Conservation (phyloP, 2,797 vertebrate genomes). For the Notolepis coatsorum region DNA sequence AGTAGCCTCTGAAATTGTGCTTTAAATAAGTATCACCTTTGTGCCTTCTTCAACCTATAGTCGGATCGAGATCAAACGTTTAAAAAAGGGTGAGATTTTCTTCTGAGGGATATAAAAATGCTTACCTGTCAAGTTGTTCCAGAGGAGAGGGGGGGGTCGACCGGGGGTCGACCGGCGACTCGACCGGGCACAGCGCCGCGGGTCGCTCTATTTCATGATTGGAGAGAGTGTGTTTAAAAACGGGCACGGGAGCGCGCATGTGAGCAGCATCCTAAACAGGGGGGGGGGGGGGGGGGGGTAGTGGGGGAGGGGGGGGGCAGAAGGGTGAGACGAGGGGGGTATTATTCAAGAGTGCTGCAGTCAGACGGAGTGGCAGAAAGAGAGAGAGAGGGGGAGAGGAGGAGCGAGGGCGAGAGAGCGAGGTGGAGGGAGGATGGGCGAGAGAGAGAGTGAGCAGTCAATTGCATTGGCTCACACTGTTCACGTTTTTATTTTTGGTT, state of each 20-base stretch:
- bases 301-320: neutral
- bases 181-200: constrained; percentile 35
- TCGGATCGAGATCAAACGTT: too few species aligned
- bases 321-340: constrained; percentile 20
- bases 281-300: constrained; percentile 6
- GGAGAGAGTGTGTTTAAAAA: constrained; percentile 39
- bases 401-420: neutral
- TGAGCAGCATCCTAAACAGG: constrained; percentile 73
- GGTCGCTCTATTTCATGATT: constrained; percentile 30
- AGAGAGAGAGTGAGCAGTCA: too few species aligned
- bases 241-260: constrained; percentile 50
- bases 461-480: too few species aligned
- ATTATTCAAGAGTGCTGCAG: constrained; percentile 71
- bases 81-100: too few species aligned
- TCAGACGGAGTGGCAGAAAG: constrained; percentile 40
- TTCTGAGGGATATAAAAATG: too few species aligned
- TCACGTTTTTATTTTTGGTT: too few species aligned
- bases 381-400: constrained; percentile 29
- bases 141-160: too few species aligned
- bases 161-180: constrained; percentile 42
- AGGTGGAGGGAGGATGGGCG: neutral
- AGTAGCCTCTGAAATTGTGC: too few species aligned
- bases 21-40: too few species aligned
- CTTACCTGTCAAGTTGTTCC: constrained; percentile 54
- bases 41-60: too few species aligned